These are phyloP conservation scores for Drosophila insularis DNA, from an alignment of 1,140 invertebrate species.

Conservation along the genomic window DNA sequence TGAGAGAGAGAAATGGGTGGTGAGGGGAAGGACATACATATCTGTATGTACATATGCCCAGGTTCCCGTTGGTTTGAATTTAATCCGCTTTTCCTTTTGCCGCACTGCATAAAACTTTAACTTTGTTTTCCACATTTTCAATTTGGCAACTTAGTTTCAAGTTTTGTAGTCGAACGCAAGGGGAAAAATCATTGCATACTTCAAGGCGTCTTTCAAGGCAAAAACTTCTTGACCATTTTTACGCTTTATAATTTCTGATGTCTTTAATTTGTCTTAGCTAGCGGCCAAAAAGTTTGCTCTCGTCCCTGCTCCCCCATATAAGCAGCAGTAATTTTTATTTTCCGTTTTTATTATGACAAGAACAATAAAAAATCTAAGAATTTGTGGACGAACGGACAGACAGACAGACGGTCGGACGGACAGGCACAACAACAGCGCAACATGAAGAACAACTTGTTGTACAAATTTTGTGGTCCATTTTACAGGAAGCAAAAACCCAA, in stretches of 20 bases:
- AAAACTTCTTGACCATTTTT: slow-evolving; percentile 59
- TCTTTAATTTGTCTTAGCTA: slow-evolving; percentile 76
- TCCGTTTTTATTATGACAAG: slow-evolving; percentile 45
- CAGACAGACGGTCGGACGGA: slow-evolving; percentile 1
- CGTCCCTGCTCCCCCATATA: slow-evolving; percentile 18
- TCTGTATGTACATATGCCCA: slow-evolving; percentile 52
- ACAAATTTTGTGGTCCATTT: slow-evolving; percentile 79
- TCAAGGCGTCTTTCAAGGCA: slow-evolving; percentile 39
- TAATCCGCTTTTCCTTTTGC: slow-evolving; percentile 72
- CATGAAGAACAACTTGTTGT: slow-evolving; percentile 62
- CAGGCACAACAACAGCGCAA: background rate
- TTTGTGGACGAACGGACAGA: background rate
- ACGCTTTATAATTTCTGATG: slow-evolving; percentile 78
- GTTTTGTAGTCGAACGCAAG: background rate
- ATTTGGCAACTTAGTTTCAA: slow-evolving; percentile 54
- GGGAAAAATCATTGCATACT: slow-evolving; percentile 46
- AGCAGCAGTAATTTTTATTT: slow-evolving; percentile 75
- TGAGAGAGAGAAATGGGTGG: background rate
- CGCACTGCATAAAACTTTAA: slow-evolving; percentile 51
- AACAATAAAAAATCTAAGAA: slow-evolving; percentile 50
- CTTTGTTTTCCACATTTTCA: slow-evolving; percentile 66
- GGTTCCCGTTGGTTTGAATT: slow-evolving; percentile 50
- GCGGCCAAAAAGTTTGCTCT: slow-evolving; percentile 20
- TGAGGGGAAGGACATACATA: background rate
- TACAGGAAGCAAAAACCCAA: slow-evolving; percentile 30